phyloP scores from a whole-genome alignment of 2,113 vertebrate species.

The Ciconia stormi region DNA sequence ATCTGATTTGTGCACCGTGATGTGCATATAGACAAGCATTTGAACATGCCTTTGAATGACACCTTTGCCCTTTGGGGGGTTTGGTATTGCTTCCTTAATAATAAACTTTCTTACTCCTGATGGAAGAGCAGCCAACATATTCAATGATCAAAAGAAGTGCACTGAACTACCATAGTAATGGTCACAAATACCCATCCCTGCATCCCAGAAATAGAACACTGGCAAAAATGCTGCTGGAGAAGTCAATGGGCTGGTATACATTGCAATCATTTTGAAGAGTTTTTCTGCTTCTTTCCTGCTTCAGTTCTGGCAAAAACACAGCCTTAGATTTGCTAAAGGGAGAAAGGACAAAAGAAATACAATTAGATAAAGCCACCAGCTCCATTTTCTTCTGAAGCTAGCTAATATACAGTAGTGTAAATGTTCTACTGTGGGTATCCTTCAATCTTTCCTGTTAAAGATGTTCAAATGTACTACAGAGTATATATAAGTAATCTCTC shows the following conservation, averaged over 20 bases:
- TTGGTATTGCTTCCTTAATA: neutral
- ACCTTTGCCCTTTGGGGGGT: neutral
- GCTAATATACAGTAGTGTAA: neutral
- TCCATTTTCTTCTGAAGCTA: neutral
- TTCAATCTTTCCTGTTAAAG: neutral
- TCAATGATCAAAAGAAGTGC: neutral
- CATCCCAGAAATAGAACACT: neutral
- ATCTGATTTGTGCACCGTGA: fast-evolving
- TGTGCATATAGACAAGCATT: neutral
- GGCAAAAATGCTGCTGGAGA: neutral
- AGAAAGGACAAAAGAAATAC: neutral
- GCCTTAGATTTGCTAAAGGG: neutral
- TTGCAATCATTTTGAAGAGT: neutral
- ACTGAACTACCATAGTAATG: neutral
- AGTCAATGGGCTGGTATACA: neutral
- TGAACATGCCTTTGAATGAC: neutral
- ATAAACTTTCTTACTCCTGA: neutral
- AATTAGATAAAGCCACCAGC: neutral
- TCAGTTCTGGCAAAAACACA: neutral
- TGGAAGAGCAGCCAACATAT: neutral
- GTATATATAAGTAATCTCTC: neutral
- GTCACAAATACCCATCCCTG: neutral
- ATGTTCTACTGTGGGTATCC: neutral
- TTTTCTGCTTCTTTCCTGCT: neutral
- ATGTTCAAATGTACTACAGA: neutral